Evolutionary conservation across 2,888 invertebrate genomes (phyloP).

Genomic region (Plebejus melissa): DNA sequence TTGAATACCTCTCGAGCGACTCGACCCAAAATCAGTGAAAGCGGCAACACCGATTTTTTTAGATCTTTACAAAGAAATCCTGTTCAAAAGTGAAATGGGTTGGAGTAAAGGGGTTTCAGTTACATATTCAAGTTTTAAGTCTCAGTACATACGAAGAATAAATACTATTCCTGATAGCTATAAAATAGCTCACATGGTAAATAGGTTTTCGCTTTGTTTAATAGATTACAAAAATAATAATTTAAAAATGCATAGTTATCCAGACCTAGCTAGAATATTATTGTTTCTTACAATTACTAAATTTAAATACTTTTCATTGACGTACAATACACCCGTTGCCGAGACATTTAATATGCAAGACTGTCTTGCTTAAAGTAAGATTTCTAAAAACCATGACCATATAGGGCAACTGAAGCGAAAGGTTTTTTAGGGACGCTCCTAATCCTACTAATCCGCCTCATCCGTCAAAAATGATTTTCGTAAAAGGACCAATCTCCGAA

Average conservation of each 20-base stretch:
- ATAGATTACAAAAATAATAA: too few species aligned
- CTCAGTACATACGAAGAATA: background rate
- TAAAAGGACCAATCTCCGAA: background rate
- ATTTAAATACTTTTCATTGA: too few species aligned
- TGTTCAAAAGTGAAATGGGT: slow-evolving; percentile 9
- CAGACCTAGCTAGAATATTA: too few species aligned
- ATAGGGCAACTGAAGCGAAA: background rate
- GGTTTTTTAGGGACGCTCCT: slow-evolving; percentile 2
- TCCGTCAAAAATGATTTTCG: background rate
- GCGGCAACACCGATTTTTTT: background rate
- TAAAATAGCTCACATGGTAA: background rate
- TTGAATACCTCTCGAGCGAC: background rate
- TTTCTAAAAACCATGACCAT: background rate
- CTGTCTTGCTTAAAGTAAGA: background rate
- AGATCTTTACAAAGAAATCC: background rate
- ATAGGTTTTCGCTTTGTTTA: too few species aligned
- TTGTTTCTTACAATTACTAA: too few species aligned
- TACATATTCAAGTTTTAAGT: background rate
- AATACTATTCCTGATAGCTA: too few species aligned
- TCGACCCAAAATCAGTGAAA: background rate
- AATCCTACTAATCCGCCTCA: slow-evolving; percentile 13
- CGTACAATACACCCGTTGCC: too few species aligned
- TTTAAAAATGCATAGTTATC: too few species aligned
- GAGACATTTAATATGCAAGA: background rate
- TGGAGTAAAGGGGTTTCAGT: background rate